Base-by-base conservation (phyloP, 1,140 invertebrate species). In the Heliconius hewitsoni region DNA sequence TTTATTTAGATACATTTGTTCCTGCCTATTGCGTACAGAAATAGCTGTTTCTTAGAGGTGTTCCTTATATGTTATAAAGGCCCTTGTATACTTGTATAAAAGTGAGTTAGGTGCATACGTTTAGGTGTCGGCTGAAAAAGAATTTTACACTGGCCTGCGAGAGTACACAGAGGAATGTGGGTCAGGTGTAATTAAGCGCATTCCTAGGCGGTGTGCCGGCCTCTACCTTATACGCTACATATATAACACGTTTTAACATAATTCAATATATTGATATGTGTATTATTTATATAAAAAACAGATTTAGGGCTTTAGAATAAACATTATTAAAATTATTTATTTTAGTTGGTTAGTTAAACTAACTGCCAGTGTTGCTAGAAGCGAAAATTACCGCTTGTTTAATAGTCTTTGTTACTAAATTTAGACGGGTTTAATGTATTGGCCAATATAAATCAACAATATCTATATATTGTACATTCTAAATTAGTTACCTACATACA, bases 141-240 rank as follows among this genome's bases (percentile, higher is more conserved):
- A 39, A 42, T 76, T 76, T 76, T 23, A 42, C 75, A 77, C 66
- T 52, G 50, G 19, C 57, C 57, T 46, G 55, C 9, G 18, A 52
- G 27, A 71, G 27, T 34, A 2, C 46, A 34, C 71, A 50, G 73
- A 74, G 77, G 77, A 78, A 78, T 78, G 77, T 78, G 73, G 77
- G 77, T 78, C 77, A 52, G 73, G 71, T 74, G 55, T 74, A 78
- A 74, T 70, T 78, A 78, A 74, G 72, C 57, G 72, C 23, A 78
- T 78, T 78, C 52, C 55, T 66, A 37, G 72, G 50, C 55, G 72
- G 13, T 78, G 57, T 50, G 16, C 27, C 27, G 42, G 39, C 34
- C 71, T 71, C 23, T 71, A 71, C 71, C 39, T 71, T 37, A 4
- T 37, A 30, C 46, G 34, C 46, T 52, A 52, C 42, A 73, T 74